Evolutionary conservation across 37 sponge, comb jelly and placozoan genomes (phyloP).

Genomic region (Eunapius fragilis): DNA sequence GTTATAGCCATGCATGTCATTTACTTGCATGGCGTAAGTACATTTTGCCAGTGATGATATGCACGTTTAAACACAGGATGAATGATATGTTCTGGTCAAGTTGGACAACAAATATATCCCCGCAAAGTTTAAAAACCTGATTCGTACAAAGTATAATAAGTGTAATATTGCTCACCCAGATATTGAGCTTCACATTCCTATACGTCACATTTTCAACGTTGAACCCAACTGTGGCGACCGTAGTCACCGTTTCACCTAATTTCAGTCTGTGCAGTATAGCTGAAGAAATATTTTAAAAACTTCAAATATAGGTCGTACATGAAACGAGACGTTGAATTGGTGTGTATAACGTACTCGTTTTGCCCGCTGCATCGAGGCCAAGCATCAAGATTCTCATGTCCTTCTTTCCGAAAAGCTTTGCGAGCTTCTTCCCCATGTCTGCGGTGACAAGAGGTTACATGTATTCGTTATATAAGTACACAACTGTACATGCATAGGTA

Average conservation of each 20-base stretch:
- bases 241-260: constrained; percentile 92
- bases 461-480: neutral
- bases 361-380: constrained; percentile 97
- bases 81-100: no score
- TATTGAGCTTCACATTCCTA: constrained; percentile 98
- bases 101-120: no score
- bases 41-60: no score
- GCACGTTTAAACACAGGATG: no score
- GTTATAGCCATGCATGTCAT: no score
- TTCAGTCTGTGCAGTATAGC: constrained; percentile 96
- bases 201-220: constrained; percentile 98
- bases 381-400: constrained; percentile 98
- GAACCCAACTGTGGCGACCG: constrained; percentile 97
- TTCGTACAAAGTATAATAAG: no score
- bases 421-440: constrained; percentile 86
- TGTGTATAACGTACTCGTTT: constrained; percentile 82
- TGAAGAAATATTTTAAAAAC: constrained; percentile 11
- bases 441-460: neutral
- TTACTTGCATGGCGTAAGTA: no score
- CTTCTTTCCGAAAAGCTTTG: constrained; percentile 94
- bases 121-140: no score
- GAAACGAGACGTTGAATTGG: neutral
- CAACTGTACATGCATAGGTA: neutral
- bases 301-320: neutral
- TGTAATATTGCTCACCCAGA: constrained; percentile 97